Conservation (phyloP, 1,140 invertebrate genomes). For the Heliothis virescens region DNA sequence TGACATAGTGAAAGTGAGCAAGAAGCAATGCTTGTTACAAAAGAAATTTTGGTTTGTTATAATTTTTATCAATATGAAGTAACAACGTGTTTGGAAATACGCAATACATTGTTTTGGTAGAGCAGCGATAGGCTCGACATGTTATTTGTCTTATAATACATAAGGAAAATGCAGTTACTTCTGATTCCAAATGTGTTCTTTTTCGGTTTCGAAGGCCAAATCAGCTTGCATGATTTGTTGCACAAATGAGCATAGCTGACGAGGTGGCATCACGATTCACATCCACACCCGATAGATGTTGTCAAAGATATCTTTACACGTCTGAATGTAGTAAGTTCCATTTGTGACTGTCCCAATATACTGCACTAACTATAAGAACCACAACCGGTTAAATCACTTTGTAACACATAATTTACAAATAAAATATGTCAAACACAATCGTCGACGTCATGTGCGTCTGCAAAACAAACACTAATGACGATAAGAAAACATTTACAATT, state of each 20-base stretch:
- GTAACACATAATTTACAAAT: constrained; percentile 21
- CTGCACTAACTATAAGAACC: no score
- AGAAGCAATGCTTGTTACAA: constrained; percentile 72
- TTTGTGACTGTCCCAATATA: background rate
- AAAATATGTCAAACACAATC: constrained; percentile 2
- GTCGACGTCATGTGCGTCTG: constrained; percentile 29
- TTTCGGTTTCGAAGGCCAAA: constrained; percentile 73
- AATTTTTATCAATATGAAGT: constrained; percentile 46
- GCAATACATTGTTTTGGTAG: constrained; percentile 20
- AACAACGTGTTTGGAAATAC: constrained; percentile 25
- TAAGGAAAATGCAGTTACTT: constrained; percentile 62
- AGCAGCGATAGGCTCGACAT: constrained; percentile 48
- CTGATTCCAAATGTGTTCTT: constrained; percentile 71
- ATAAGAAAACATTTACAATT: constrained; percentile 37
- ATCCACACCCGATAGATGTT: constrained; percentile 63
- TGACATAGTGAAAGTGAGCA: constrained; percentile 77
- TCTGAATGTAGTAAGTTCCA: background rate
- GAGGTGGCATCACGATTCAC: constrained; percentile 65
- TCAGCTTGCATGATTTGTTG: constrained; percentile 74
- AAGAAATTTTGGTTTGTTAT: constrained; percentile 57
- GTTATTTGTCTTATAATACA: constrained; percentile 18
- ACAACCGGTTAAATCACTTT: background rate
- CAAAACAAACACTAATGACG: constrained; percentile 35
- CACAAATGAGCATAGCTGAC: constrained; percentile 61
- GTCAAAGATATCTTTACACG: constrained; percentile 49